A percentile compares a stretch with the other conserved stretches of the same genome.
These are phyloP conservation scores for Sepioteuthis lessoniana DNA, from an alignment of 2,888 invertebrate species.

Conservation along the genomic window DNA sequence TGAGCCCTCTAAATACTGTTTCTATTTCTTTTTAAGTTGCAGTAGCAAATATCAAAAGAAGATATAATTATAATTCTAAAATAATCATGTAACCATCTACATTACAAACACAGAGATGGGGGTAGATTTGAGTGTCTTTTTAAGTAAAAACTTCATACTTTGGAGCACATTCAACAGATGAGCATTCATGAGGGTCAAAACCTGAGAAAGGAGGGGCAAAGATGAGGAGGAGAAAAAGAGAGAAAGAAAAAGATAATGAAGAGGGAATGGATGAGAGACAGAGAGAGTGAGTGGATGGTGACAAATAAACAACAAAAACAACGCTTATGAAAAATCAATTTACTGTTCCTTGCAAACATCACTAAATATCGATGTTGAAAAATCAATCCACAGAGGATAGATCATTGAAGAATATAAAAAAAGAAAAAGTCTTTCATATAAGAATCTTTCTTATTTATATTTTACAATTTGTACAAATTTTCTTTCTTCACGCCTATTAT, in stretches of 20 bases:
- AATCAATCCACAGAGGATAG: constrained; percentile 35
- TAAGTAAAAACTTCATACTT: background rate
- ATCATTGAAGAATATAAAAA: constrained; percentile 47
- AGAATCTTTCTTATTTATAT: constrained; percentile 46
- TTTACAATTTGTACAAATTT: constrained; percentile 45
- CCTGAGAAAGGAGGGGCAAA: background rate
- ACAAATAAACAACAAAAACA: constrained; percentile 47
- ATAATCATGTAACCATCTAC: background rate
- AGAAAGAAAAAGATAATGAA: background rate
- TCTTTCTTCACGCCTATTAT: constrained; percentile 39
- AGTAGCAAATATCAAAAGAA: background rate
- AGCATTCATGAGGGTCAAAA: background rate
- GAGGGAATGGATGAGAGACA: background rate
- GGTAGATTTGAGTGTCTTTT: background rate
- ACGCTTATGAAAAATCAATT: constrained; percentile 48
- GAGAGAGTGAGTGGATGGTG: no score
- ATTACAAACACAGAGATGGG: background rate
- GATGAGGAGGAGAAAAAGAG: background rate
- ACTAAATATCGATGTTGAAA: constrained; percentile 42
- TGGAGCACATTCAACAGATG: background rate
- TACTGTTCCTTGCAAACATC: constrained; percentile 47
- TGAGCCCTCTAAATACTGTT: background rate
- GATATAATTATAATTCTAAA: background rate
- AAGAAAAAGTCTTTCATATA: constrained; percentile 43
- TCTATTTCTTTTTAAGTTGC: background rate